A percentile compares a stretch with the other conserved stretches of the same genome.
These are phyloP conservation scores for Matsumyia berberina DNA, from an alignment of 2,888 invertebrate genomes.

Conservation along the genomic window DNA sequence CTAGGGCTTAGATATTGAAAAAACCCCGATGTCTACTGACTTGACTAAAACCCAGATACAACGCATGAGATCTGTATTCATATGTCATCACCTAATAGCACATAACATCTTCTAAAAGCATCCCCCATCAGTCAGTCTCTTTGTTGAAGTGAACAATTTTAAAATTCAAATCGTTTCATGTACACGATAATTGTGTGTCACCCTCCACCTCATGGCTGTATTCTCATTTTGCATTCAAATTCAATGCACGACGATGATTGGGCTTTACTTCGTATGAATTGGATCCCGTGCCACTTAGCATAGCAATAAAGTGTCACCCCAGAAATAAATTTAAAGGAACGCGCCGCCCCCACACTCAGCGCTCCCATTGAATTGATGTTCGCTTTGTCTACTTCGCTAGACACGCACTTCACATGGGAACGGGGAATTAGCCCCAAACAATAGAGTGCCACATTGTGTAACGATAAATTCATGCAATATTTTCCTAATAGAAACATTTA, in stretches of 20 bases:
- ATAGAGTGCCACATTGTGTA: background rate
- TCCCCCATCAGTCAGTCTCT: too few relatives aligned
- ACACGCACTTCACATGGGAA: background rate
- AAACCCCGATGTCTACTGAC: too few relatives aligned
- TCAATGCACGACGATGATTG: constrained; percentile 16
- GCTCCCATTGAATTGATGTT: constrained; percentile 8
- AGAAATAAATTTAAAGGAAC: background rate
- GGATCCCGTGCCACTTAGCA: constrained; percentile 18
- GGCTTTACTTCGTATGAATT: constrained; percentile 6
- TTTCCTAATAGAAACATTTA: constrained; percentile 24
- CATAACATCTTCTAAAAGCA: too few relatives aligned
- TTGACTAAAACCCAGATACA: too few relatives aligned
- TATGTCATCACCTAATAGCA: too few relatives aligned
- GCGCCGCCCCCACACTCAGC: background rate
- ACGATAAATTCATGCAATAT: constrained; percentile 18
- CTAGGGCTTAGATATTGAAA: too few relatives aligned
- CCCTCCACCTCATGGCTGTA: background rate
- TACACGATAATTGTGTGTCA: background rate
- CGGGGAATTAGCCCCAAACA: background rate
- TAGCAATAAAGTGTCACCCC: constrained; percentile 17
- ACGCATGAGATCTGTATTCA: too few relatives aligned
- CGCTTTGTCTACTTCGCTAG: background rate
- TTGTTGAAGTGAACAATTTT: background rate
- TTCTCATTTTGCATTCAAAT: constrained; percentile 6
- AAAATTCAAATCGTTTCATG: constrained; percentile 5